These are phyloP conservation scores for Drosophila bifasciata DNA, from an alignment of 1,140 invertebrate species.

Conservation along the genomic window DNA sequence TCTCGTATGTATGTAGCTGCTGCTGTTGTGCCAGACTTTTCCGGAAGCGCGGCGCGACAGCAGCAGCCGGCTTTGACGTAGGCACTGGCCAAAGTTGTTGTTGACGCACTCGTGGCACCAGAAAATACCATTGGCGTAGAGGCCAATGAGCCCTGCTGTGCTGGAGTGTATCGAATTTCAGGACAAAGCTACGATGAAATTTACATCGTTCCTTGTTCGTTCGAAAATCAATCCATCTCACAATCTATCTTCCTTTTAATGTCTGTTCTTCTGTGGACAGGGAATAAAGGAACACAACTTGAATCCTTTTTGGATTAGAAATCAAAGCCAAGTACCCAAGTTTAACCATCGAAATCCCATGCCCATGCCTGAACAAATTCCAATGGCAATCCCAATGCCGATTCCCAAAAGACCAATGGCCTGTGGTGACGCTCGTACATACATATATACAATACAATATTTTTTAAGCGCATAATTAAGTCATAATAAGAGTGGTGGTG, in stretches of 20 bases:
- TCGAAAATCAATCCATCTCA: conserved; percentile 13
- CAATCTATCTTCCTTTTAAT: conserved; percentile 8
- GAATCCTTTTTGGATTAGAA: no score
- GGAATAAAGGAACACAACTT: no score
- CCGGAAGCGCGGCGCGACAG: conserved; percentile 78
- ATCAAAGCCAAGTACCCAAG: conserved; percentile 1
- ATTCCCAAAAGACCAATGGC: conserved; percentile 52
- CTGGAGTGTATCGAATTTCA: conserved; percentile 47
- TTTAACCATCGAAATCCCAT: neutral
- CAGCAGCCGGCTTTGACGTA: conserved; percentile 72
- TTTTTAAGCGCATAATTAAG: conserved; percentile 78
- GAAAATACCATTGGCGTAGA: conserved; percentile 33
- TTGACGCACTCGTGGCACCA: conserved; percentile 60
- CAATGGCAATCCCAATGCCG: conserved; percentile 6
- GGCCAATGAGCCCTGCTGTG: conserved; percentile 62
- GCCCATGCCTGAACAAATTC: neutral
- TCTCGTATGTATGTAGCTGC: conserved; percentile 56
- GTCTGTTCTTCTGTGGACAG: no score
- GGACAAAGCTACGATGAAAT: conserved; percentile 22
- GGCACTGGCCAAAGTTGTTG: conserved; percentile 37
- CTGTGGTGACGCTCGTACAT: conserved; percentile 50
- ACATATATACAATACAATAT: conserved; percentile 48
- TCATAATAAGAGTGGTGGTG: conserved; percentile 68
- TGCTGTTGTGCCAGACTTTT: conserved; percentile 75
- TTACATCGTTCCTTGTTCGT: neutral